Conservation (phyloP, 64 coral and sea anemone genomes). For the Pachyseris speciosa region DNA sequence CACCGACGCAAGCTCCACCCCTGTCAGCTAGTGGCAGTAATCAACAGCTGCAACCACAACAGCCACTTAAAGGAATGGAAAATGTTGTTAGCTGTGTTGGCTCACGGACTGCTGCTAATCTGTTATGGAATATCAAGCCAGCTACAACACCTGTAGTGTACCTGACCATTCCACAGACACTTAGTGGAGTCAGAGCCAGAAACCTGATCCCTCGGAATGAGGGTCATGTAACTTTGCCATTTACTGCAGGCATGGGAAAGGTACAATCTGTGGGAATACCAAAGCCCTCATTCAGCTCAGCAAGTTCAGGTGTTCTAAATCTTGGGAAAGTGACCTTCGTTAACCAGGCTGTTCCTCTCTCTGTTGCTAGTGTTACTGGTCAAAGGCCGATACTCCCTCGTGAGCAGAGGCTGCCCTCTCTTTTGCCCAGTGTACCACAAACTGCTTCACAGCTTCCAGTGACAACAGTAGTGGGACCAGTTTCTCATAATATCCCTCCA, state of each 20-base stretch:
- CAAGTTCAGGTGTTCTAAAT: background rate
- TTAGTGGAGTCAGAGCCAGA: slow-evolving; percentile 82
- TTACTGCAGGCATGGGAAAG: background rate
- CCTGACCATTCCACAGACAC: slow-evolving; percentile 81
- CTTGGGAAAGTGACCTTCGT: slow-evolving; percentile 8
- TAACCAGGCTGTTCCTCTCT: background rate
- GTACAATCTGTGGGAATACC: slow-evolving; percentile 13
- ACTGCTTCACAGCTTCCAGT: slow-evolving; percentile 7
- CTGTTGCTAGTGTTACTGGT: background rate
- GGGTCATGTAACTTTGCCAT: background rate
- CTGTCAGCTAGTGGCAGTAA: background rate
- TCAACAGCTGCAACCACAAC: slow-evolving; percentile 54
- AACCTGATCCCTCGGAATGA: slow-evolving; percentile 57
- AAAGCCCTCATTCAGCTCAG: background rate
- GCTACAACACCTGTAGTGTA: slow-evolving; percentile 78
- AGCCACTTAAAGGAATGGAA: slow-evolving; percentile 94
- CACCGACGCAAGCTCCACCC: background rate
- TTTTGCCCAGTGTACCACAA: background rate
- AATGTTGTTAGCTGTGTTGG: slow-evolving; percentile 91
- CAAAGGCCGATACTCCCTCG: slow-evolving; percentile 19
- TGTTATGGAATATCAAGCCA: slow-evolving; percentile 83
- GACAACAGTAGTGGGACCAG: background rate
- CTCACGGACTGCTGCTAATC: slow-evolving; percentile 34
- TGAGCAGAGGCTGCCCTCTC: background rate
- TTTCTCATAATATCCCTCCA: background rate